Evolutionary conservation across 1,140 invertebrate species (phyloP), one percentile per base, ranked within the genome.

Genomic region (Myzus persicae): DNA sequence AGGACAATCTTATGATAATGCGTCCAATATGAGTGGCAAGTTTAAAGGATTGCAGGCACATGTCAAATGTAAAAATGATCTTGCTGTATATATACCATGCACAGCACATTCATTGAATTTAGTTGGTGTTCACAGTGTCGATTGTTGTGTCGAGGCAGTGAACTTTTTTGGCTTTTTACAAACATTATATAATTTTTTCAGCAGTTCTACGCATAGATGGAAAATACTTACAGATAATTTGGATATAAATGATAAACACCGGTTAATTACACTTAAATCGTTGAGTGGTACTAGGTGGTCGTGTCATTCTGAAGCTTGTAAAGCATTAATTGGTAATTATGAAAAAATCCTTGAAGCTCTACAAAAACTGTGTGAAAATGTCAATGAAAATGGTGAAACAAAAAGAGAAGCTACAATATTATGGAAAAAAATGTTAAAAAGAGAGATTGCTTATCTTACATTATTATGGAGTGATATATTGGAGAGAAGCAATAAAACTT

Each of bases 1-100:
- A 59, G 94, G 94, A n/a, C 94, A 95, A 90, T 94, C 94, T 22
- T 95, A 95, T 91, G 92, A 93, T 54, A 87, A 59, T 14, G 44
- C 14, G 6, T 42, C 92, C 20, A 93, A 93, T 38, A 93, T 85
- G 46, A 93, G 92, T 87, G 92, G 92, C n/a, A 44, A 54, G 38
- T 40, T 44, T 93, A 38, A 82, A 87, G 92, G 92, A 84, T n/a
- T 93, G 20, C 42, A 82, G 87, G 92, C 92, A 2, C 38, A 26
- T n/a, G 38, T 93, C 82, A 48, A 46, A 44, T n/a, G 31, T 84
- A 54, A 46, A 38, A 93, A 93, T 93, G 26, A 48, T n/a, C 44
- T 84, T 22, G 42, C 76, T 46, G 38, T 40, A 81, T 93, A 87
- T 85, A 87, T 93, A 22, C 88, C 92, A 84, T 93, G 92, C 42